Percentiles rank a stretch among this genome's conserved stretches.
These are phyloP conservation scores for Odocoileus hemionus DNA, from an alignment of 2,113 vertebrate species.

Conservation along the genomic window DNA sequence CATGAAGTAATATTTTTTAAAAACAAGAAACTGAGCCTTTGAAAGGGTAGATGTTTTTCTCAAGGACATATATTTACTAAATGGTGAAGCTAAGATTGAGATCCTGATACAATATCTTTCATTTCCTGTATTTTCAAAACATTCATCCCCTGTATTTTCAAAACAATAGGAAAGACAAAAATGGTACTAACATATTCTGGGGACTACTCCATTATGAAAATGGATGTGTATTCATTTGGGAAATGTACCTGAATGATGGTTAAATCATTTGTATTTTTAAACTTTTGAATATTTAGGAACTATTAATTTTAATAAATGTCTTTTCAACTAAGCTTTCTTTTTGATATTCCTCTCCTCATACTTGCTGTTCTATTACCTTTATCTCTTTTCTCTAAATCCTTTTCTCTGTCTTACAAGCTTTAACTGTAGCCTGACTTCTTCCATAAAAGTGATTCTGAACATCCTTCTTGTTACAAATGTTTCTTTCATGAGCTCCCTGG, in stretches of 20 bases:
- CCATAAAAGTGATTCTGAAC: background rate
- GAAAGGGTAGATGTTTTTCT: background rate
- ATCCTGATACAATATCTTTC: background rate
- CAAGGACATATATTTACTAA: background rate
- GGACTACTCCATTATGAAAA: background rate
- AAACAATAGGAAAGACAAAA: slow-evolving; percentile 13
- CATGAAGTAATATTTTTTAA: background rate
- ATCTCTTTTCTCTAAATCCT: background rate
- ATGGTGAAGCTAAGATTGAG: background rate
- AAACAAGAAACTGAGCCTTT: background rate
- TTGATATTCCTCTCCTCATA: background rate
- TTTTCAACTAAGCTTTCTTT: background rate
- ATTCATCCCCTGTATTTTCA: background rate
- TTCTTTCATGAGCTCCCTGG: background rate
- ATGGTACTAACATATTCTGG: background rate
- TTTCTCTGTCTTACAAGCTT: background rate
- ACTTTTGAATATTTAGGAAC: background rate
- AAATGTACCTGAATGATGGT: background rate
- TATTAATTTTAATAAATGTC: background rate
- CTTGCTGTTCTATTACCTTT: background rate
- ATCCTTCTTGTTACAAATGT: background rate
- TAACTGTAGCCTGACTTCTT: background rate
- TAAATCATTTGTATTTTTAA: background rate
- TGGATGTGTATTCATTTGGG: background rate
- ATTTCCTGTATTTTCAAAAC: background rate